A percentile compares a stretch with the other conserved stretches of the same genome.
Conservation (phyloP, 2,797 vertebrate species). For the Lagodon rhomboides region DNA sequence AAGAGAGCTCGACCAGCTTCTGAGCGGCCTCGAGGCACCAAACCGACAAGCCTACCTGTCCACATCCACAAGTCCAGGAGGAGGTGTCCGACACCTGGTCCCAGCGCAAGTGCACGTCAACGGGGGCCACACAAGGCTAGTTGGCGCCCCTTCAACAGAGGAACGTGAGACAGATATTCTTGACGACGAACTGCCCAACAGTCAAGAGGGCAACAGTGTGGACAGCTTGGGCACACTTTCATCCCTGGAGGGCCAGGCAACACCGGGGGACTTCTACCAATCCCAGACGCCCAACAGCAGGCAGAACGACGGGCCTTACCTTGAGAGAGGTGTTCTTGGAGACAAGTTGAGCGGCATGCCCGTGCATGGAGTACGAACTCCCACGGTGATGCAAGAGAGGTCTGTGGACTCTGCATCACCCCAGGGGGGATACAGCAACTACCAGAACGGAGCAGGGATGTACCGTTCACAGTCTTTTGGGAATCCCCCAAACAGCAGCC, state of each 20-base stretch:
- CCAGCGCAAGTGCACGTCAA: conserved; percentile 97
- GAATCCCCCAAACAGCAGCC: conserved; percentile 72
- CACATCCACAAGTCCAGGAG: conserved; percentile 82
- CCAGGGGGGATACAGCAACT: conserved; percentile 82
- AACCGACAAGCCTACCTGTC: conserved; percentile 80
- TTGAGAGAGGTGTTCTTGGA: conserved; percentile 71
- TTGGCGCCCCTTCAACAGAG: conserved; percentile 63
- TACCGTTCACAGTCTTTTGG: conserved; percentile 92
- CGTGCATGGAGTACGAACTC: conserved; percentile 78
- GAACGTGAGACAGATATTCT: conserved; percentile 96
- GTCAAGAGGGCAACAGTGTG: conserved; percentile 94
- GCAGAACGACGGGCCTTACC: conserved; percentile 79
- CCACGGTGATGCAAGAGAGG: conserved; percentile 71
- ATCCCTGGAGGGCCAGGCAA: conserved; percentile 91
- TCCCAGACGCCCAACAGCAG: conserved; percentile 69
- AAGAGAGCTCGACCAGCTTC: conserved; percentile 92
- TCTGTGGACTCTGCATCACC: conserved; percentile 78
- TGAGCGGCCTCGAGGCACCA: conserved; percentile 89
- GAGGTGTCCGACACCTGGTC: conserved; percentile 89
- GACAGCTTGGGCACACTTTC: conserved; percentile 96
- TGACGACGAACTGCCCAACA: conserved; percentile 92
- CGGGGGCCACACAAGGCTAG: conserved; percentile 79
- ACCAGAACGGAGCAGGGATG: conserved; percentile 85
- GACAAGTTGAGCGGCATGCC: conserved; percentile 81
- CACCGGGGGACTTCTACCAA: conserved; percentile 81